Conservation (phyloP, 2,888 invertebrate genomes). For the Eristalis pertinax region DNA sequence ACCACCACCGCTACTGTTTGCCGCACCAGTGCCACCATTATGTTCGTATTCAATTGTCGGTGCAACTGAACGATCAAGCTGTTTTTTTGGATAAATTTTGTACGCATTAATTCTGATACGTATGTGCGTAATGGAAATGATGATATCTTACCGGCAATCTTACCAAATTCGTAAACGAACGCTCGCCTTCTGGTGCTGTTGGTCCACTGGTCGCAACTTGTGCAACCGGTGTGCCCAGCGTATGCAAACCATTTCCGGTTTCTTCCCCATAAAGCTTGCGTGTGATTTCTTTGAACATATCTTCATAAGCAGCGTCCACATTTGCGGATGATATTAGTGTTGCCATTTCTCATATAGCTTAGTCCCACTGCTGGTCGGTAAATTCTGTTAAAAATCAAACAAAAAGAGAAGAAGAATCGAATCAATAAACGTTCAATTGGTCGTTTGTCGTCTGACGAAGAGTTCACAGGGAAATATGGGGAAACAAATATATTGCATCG, state of each 20-base stretch:
- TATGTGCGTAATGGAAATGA: neutral
- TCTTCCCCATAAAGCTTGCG: conserved; percentile 95
- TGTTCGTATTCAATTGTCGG: conserved; percentile 81
- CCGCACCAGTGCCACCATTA: conserved; percentile 73
- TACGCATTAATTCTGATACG: neutral
- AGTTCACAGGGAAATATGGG: neutral
- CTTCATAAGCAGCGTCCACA: conserved; percentile 82
- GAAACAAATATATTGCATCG: neutral
- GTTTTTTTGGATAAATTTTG: conserved; percentile 73
- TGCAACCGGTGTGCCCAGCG: conserved; percentile 81
- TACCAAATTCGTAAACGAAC: conserved; percentile 82
- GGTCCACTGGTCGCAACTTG: conserved; percentile 81
- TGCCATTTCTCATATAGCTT: conserved; percentile 79
- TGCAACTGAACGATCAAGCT: conserved; percentile 81
- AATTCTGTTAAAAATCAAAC: conserved; percentile 73
- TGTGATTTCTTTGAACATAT: conserved; percentile 91
- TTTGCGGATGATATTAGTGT: conserved; percentile 82
- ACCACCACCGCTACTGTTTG: conserved; percentile 39
- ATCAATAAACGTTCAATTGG: conserved; percentile 11
- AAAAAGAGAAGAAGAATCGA: neutral
- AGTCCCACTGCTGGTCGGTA: conserved; percentile 76
- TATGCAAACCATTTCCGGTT: conserved; percentile 82
- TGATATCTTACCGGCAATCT: conserved; percentile 69
- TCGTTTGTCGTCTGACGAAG: neutral
- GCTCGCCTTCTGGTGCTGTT: conserved; percentile 81